These are phyloP conservation scores for Spialia ferax DNA, from an alignment of 2,888 invertebrate species.

Conservation along the genomic window DNA sequence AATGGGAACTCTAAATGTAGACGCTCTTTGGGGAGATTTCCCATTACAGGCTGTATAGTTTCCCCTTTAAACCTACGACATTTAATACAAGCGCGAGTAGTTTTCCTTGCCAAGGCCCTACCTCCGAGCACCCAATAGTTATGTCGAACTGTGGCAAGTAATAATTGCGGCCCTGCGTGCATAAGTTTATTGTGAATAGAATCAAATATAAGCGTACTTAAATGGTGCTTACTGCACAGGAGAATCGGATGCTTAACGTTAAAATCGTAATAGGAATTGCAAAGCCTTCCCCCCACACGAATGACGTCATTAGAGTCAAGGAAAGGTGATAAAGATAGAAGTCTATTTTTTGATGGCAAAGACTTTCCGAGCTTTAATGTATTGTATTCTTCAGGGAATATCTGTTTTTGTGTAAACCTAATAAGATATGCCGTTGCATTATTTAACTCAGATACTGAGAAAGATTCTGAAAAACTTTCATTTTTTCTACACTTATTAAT, in stretches of 20 bases:
- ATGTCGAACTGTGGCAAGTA: conserved; percentile 42
- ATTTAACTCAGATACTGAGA: not conserved
- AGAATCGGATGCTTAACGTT: conserved; percentile 1
- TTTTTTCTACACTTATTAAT: not conserved
- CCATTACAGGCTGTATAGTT: not conserved
- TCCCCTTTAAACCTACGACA: not conserved
- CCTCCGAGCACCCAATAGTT: conserved; percentile 44
- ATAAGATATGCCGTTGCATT: not conserved
- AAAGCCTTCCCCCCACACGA: conserved; percentile 4
- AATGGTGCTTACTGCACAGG: not conserved
- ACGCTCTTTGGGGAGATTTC: conserved; percentile 27
- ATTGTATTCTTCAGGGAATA: conserved; percentile 1
- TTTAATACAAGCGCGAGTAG: conserved; percentile 17
- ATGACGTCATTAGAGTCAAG: not conserved
- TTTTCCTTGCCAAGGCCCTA: conserved; percentile 40
- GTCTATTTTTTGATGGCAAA: conserved; percentile 1
- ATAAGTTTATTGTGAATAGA: conserved; percentile 4
- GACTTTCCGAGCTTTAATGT: not conserved
- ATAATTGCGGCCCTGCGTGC: conserved; percentile 45
- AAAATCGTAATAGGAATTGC: conserved; percentile 4
- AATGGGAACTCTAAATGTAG: conserved; percentile 44
- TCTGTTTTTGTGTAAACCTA: not conserved
- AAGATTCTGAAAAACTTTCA: not conserved
- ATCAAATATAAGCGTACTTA: not conserved
- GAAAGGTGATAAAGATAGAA: not conserved